phyloP scores from a whole-genome alignment of 2,888 invertebrate species.

The Orthonevra nobilis region DNA sequence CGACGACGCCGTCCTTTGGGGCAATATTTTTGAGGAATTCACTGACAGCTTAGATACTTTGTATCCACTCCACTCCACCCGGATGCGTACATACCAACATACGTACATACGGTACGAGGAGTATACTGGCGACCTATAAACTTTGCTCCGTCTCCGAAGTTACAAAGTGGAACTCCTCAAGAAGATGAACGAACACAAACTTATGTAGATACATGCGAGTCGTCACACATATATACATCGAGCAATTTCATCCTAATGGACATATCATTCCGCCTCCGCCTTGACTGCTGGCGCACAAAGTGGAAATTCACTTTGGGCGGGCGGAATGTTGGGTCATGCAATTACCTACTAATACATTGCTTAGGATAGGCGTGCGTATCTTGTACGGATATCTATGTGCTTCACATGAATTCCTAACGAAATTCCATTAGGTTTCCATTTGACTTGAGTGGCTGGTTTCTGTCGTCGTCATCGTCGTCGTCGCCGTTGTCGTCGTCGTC shows the following conservation, averaged over 20 bases:
- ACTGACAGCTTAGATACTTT: constrained; percentile 58
- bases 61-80: constrained; percentile 26
- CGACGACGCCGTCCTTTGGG: constrained; percentile 32
- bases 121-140: constrained; percentile 68
- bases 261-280: constrained; percentile 60
- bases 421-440: constrained; percentile 70
- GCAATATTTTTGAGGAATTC: constrained; percentile 53
- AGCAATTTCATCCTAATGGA: constrained; percentile 70
- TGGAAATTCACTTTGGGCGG: constrained; percentile 43
- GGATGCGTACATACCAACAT: constrained; percentile 10
- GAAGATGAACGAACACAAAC: constrained; percentile 25
- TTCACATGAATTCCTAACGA: constrained; percentile 68
- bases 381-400: constrained; percentile 65
- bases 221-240: constrained; percentile 18
- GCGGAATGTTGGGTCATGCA: constrained; percentile 65
- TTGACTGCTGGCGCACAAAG: constrained; percentile 37
- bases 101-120: constrained; percentile 23
- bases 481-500: constrained; percentile 18
- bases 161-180: constrained; percentile 64
- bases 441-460: constrained; percentile 65
- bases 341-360: constrained; percentile 70
- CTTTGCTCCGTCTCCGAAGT: constrained; percentile 50
- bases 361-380: constrained; percentile 68
- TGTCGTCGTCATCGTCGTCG: constrained; percentile 16
- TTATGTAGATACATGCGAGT: constrained; percentile 11